Base-by-base conservation (phyloP, 1,140 invertebrate genomes). In the Leptinotarsa lineolata region DNA sequence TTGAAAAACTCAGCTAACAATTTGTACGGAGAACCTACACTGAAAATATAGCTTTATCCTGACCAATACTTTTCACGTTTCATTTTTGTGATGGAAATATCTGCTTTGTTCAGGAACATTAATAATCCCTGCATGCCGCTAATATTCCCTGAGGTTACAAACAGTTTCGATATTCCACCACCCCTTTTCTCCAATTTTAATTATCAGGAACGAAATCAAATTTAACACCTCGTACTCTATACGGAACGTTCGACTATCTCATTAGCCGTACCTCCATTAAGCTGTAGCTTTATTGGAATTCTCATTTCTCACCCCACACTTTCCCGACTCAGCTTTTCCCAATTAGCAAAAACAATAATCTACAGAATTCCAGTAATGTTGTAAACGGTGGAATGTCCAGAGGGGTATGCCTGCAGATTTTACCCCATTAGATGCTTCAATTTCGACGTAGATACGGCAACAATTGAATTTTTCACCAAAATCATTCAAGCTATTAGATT, bases 261-360 rank as follows among this genome's bases (percentile, higher is more conserved):
- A 54, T 54, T 54, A 54, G 16, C 48, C 15, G 48, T 54, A 54
- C 48, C 48, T 54, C 48, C 48, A 54, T 18, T 54, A 18, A 54
- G 16, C 48, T 18, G 48, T 54, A 54, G 48, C 48, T 54, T 54
- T 54, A 54, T 54, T 54, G 48, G 48, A 54, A 54, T 54, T 54
- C 48, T n/a, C 48, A 4, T 54, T 54, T 54, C 48, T 54, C 48
- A 16, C 48, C n/a, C 48, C 15, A 54, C n/a, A 54, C 48, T 54
- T 54, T 54, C 48, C 8, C 16, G n/a, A 5, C 48, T n/a, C 48
- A 54, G 48, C 48, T 54, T 54, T 54, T 4, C 48, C 48, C 16
- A 54, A 54, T 54, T 54, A 54, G 48, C 48, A 54, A 54, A 54
- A 54, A 54, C 48, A 54, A 54, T 54, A 54, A 54, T 54, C 48